phyloP scores from a whole-genome alignment of 2,888 invertebrate species.

The Agrilus mali region DNA sequence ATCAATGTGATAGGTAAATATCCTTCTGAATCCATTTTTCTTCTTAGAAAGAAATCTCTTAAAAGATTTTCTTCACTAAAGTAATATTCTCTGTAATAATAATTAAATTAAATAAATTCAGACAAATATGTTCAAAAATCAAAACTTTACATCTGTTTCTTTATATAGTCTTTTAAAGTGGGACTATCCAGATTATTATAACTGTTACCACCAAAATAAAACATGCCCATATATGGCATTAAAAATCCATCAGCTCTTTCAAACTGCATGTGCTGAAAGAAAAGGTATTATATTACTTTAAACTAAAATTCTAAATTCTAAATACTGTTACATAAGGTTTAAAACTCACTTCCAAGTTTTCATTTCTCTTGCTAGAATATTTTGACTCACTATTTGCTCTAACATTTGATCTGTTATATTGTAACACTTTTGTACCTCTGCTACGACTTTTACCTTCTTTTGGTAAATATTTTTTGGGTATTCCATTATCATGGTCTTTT shows the following conservation, averaged over 20 bases:
- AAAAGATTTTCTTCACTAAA: slow-evolving; percentile 93
- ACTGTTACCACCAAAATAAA: slow-evolving; percentile 43
- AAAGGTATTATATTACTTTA: too few species aligned
- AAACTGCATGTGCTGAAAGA: too few species aligned
- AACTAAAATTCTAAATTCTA: too few species aligned
- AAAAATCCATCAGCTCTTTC: slow-evolving; percentile 5
- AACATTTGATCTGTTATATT: too few species aligned
- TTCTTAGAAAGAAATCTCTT: slow-evolving; percentile 89
- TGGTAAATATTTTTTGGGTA: too few species aligned
- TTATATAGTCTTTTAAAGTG: slow-evolving; percentile 70
- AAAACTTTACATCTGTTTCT: slow-evolving; percentile 77
- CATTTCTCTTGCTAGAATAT: too few species aligned
- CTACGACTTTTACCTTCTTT: too few species aligned
- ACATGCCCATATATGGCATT: slow-evolving; percentile 46
- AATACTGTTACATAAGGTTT: too few species aligned
- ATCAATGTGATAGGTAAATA: slow-evolving; percentile 88
- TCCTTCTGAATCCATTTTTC: slow-evolving; percentile 93
- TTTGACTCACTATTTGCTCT: too few species aligned
- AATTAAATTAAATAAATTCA: slow-evolving; percentile 4
- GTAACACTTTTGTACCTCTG: too few species aligned
- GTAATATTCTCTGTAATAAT: slow-evolving; percentile 84
- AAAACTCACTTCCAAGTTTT: too few species aligned
- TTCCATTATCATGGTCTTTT: too few species aligned
- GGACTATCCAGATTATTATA: slow-evolving; percentile 30
- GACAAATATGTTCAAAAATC: background rate